phyloP scores from a whole-genome alignment of 2,797 vertebrate species.

The Allobates femoralis region DNA sequence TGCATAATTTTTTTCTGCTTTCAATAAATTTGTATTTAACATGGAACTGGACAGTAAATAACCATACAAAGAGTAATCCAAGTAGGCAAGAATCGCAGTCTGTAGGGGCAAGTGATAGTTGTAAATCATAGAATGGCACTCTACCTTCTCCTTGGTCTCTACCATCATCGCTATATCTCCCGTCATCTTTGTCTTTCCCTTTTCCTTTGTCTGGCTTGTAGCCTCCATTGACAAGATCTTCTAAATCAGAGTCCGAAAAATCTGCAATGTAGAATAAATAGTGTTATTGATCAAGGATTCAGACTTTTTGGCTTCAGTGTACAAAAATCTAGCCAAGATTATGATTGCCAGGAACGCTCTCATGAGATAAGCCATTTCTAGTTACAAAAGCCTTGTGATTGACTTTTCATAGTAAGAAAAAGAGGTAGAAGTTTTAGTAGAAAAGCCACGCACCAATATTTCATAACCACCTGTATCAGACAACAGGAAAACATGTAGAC shows the following conservation, averaged over 20 bases:
- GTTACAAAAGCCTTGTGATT: background rate
- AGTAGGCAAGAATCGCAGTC: no score
- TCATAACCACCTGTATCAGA: background rate
- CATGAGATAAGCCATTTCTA: background rate
- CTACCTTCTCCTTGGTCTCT: no score
- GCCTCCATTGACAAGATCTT: conserved; percentile 65
- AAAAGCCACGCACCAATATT: background rate
- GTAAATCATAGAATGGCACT: no score
- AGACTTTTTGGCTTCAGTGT: background rate
- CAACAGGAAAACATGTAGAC: no score
- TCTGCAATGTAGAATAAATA: conserved; percentile 62
- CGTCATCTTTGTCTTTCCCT: conserved; percentile 72
- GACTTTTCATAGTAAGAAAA: background rate
- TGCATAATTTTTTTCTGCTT: no score
- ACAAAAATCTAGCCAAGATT: background rate
- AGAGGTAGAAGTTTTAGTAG: background rate
- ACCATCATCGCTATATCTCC: no score
- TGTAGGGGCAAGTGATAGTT: no score
- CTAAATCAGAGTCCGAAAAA: conserved; percentile 82
- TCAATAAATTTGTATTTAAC: no score
- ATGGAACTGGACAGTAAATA: no score
- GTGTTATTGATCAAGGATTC: background rate
- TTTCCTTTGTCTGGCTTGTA: conserved; percentile 89
- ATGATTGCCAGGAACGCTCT: background rate
- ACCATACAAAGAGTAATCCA: no score